Base-by-base conservation (phyloP, 2,797 vertebrate genomes). In the Oreochromis mossambicus region DNA sequence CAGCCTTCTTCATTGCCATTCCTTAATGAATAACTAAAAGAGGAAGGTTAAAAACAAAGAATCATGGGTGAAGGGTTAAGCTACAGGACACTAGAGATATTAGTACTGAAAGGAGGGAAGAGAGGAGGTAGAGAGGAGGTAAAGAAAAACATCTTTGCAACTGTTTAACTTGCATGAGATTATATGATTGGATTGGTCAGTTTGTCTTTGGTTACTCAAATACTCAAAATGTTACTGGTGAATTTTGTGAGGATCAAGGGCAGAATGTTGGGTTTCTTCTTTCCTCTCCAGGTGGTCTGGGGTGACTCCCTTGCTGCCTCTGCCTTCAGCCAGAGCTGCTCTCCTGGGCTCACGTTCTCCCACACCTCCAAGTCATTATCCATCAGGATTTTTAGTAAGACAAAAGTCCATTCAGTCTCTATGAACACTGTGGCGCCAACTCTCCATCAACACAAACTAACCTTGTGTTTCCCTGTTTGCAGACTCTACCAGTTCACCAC, bases 21-120 rank as follows among this genome's bases (percentile, higher is more conserved):
- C 34, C 46, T 43, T 55, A 79, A 77, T 78, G 50, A 85, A 89
- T 83, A 82, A 77, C 17, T 68, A 78, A 77, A 70, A 83, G 21
- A 52, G 9, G 24, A 56, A n/a, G 36, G 79, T 81, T 32, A 54
- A 15, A 46, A 81, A n/a, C 8, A 9, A 48, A 15, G 46, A 52
- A n/a, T 52, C 13, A 78, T 54, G n/a, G 32, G 10, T 46, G 36
- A 70, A 78, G 19, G 36, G 17, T 78, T 73, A 79, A 24, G 46
- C 29, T 34, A 15, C 24, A 83, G 55, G 36, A 73, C 19, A 50
- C 26, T 26, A 29, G 48, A 17, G 24, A 48, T 56, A 70, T 48
- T 48, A 48, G 48, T 15, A 68, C 5, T 56, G 17, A 8, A 66
- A 46, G 56, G 4, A 8, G 77, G 21, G 51, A 13, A 19, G 10